Evolutionary conservation across 2,888 invertebrate genomes (phyloP), one percentile per base, ranked within the genome.

Genomic region (Lapara coniferarum): DNA sequence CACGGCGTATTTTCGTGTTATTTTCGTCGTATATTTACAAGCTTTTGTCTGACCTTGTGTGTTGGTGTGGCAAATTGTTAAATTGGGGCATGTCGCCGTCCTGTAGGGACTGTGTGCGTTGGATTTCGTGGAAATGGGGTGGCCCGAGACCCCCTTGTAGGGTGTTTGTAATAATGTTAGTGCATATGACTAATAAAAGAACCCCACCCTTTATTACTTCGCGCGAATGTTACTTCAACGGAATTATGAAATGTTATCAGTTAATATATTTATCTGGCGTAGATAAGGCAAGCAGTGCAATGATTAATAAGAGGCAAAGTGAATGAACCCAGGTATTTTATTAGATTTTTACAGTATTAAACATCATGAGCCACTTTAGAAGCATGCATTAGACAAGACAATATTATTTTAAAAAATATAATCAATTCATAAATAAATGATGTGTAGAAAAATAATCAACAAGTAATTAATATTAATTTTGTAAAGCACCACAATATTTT

Each of bases 51-150:
- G 80, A 85, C 85, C 85, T 85, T 84, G 81, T 73, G 72, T 72
- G 71, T 73, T 74, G 74, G 66, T 70, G 66, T 69, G 69, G 73
- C 74, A 78, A 81, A 84, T 81, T 77, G 71, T 72, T 81, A 77
- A 81, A 80, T 80, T 85, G 78, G 81, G 78, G 77, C 78, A 80
- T 71, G 74, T 75, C 75, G 70, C 69, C 71, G 75, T 76, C 72
- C 72, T 73, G 71, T 71, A 72, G 77, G 81, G 74, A 76, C 66
- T 73, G 73, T 72, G 77, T 78, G 77, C 73, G 78, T 79, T 77
- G 76, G 76, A 74, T 78, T 87, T 85, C 85, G 78, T 73, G 73
- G 83, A 85, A 88, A 71, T 82, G 76, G 89, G 90, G 89, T 86
- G 85, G 79, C 70, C 68, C 57, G 73, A 70, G 80, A 82, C 83